phyloP scores from a whole-genome alignment of 2,888 invertebrate genomes.

The Phengaris arion region DNA sequence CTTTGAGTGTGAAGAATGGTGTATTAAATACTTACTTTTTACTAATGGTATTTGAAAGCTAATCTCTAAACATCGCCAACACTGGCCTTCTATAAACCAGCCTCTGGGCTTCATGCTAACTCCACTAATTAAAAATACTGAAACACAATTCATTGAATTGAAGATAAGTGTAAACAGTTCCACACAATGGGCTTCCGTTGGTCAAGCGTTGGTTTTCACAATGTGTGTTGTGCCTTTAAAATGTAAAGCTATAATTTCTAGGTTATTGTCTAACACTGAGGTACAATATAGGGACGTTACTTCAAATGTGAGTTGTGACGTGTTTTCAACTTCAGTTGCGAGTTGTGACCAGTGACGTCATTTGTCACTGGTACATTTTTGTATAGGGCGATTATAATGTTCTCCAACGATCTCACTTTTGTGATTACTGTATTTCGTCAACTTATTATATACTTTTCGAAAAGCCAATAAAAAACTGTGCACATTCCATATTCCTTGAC shows the following conservation, averaged over 20 bases:
- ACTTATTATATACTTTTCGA: too few species aligned
- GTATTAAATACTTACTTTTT: background rate
- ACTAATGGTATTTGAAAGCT: conserved; percentile 11
- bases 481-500: background rate
- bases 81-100: conserved; percentile 34
- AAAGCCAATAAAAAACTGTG: too few species aligned
- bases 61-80: conserved; percentile 23
- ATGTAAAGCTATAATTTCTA: conserved; percentile 21
- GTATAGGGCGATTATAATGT: too few species aligned
- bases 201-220: conserved; percentile 21
- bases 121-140: conserved; percentile 52
- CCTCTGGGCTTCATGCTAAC: conserved; percentile 39
- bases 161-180: conserved; percentile 60
- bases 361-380: too few species aligned
- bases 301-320: background rate
- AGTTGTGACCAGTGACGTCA: too few species aligned
- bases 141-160: conserved; percentile 52
- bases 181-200: conserved; percentile 49
- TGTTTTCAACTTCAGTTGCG: background rate
- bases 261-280: background rate
- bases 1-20: too few species aligned
- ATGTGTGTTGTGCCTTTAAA: conserved; percentile 10
- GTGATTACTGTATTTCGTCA: too few species aligned
- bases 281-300: background rate
- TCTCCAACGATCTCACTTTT: too few species aligned